Percentiles rank a stretch among this genome's conserved stretches.
phyloP scores from a whole-genome alignment of 2,888 invertebrate species.

The Xylota sylvarum region DNA sequence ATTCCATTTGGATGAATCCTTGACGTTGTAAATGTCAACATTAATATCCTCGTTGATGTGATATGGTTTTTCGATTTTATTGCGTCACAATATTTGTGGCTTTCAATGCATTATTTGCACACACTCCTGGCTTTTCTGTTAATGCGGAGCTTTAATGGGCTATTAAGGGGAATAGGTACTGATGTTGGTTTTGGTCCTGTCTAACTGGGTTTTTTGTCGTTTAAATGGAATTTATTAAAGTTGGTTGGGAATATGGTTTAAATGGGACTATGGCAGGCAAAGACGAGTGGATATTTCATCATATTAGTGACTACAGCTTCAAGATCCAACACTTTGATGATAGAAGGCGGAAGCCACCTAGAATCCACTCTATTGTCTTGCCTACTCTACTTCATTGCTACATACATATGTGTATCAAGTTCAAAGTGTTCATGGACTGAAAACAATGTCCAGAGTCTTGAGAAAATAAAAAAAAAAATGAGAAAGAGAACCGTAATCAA shows the following conservation, averaged over 20 bases:
- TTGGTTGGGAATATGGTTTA: not conserved
- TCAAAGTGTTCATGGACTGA: too few species aligned
- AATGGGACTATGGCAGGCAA: too few species aligned
- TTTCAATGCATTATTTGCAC: not conserved
- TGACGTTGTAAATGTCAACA: constrained; percentile 20
- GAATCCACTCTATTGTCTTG: too few species aligned
- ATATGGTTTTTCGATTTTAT: constrained; percentile 16
- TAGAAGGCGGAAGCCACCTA: too few species aligned
- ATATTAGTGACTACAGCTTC: too few species aligned
- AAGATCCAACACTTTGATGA: too few species aligned
- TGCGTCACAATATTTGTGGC: constrained; percentile 12
- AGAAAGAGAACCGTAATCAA: too few species aligned
- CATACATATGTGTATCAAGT: too few species aligned
- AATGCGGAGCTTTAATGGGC: constrained; percentile 28
- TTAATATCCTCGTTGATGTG: constrained; percentile 17
- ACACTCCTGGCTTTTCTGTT: not conserved
- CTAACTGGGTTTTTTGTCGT: not conserved
- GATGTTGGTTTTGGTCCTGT: not conserved
- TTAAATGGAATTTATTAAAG: not conserved
- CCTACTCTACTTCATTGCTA: too few species aligned
- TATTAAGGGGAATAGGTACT: constrained; percentile 35
- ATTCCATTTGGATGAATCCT: constrained; percentile 3
- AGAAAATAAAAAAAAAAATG: too few species aligned
- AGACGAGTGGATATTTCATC: too few species aligned
- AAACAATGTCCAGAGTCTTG: too few species aligned